Conservation (phyloP, 1,140 invertebrate species). For the Probaryconus sp. region DNA sequence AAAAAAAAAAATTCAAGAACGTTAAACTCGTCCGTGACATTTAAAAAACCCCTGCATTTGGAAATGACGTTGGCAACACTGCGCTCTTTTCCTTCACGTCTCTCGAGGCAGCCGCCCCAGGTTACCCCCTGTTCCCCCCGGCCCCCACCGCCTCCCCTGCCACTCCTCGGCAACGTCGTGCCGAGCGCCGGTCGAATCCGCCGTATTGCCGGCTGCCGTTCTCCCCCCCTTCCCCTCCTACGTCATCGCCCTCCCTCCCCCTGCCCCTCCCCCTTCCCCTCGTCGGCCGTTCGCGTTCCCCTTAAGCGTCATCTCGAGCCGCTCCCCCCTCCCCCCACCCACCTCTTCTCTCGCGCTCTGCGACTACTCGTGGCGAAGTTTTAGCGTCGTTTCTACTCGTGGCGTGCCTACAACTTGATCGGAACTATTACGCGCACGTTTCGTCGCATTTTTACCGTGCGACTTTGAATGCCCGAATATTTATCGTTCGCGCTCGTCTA, state of each 20-base stretch:
- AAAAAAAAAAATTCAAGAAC: no score
- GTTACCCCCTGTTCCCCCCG: conserved; percentile 5
- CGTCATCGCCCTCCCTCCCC: conserved; percentile 12
- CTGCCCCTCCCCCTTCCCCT: conserved; percentile 17
- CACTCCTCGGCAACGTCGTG: conserved; percentile 43
- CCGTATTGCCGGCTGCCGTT: conserved; percentile 46
- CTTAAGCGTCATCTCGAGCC: conserved; percentile 48
- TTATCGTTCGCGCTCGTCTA: no score
- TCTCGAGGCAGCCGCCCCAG: conserved; percentile 40
- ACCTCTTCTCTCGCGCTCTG: conserved; percentile 51
- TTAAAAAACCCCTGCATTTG: conserved; percentile 1
- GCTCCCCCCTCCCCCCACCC: conserved; percentile 30
- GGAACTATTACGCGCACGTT: conserved; percentile 72
- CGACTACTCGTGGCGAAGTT: conserved; percentile 74
- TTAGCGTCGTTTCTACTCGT: conserved; percentile 73
- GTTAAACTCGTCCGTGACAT: not conserved
- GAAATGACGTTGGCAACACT: conserved; percentile 41
- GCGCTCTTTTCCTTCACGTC: conserved; percentile 39
- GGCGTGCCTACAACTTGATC: conserved; percentile 72
- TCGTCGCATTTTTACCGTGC: conserved; percentile 42
- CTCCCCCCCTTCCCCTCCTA: conserved; percentile 15
- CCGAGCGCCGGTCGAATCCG: conserved; percentile 51
- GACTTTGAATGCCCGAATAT: conserved; percentile 16
- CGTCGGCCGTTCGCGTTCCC: conserved; percentile 28
- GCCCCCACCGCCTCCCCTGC: conserved; percentile 5